phyloP scores from a whole-genome alignment of 2,888 invertebrate genomes.

The Meiosimyza platycephala region DNA sequence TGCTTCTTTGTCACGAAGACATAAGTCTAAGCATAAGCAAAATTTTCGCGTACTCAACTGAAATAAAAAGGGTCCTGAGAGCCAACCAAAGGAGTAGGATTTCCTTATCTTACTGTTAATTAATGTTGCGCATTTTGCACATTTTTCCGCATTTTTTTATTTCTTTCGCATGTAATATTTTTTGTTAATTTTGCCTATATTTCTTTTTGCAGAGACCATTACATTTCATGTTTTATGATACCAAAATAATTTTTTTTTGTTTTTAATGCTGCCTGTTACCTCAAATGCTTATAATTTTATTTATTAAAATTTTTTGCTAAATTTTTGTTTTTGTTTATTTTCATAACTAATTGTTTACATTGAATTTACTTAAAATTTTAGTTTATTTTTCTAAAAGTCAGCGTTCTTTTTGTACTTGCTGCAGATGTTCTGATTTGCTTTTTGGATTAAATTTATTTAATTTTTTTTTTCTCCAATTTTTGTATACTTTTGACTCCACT shows the following conservation, averaged over 20 bases:
- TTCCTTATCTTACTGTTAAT: background rate
- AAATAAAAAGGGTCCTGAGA: too few relatives aligned
- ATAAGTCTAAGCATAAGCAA: too few relatives aligned
- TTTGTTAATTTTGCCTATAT: background rate
- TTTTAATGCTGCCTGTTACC: slow-evolving; percentile 1
- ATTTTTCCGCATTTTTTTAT: background rate
- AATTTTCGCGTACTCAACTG: too few relatives aligned
- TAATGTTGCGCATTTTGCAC: background rate
- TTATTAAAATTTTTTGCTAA: too few relatives aligned
- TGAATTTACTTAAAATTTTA: slow-evolving; percentile 7
- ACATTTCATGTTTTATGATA: background rate
- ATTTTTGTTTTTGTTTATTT: background rate
- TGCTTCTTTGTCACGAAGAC: too few relatives aligned
- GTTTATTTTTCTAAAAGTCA: background rate
- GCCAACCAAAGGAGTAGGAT: too few relatives aligned
- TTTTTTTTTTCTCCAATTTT: too few relatives aligned
- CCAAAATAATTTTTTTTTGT: background rate
- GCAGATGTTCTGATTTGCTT: background rate
- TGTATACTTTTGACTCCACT: background rate
- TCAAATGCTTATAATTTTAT: background rate
- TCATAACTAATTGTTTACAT: background rate
- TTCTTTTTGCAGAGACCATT: background rate
- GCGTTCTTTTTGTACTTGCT: background rate
- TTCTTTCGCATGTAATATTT: background rate
- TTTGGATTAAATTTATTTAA: too few relatives aligned